Evolutionary conservation across 2,113 vertebrate genomes (phyloP), one percentile per base, ranked within the genome.

Genomic region (Misgurnus anguillicaudatus): DNA sequence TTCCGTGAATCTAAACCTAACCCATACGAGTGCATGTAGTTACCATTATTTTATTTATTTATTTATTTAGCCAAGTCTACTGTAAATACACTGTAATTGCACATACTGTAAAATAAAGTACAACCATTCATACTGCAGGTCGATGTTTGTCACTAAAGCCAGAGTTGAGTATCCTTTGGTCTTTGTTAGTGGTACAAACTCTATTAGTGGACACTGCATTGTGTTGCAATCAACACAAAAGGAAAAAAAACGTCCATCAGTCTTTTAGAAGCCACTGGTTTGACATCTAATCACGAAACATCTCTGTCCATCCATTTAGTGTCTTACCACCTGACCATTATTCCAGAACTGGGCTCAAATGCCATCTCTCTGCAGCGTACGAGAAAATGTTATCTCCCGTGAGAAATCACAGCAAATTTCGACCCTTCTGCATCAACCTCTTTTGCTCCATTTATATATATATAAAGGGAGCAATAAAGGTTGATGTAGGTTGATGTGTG

Each of bases 341-440:
- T 62, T 62, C 62, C 71, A 21, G 55, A 61, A 41, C 71, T 60
- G 39, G 9, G 60, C 24, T 75, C 42, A 76, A 76, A 76, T 76
- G 61, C 74, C 74, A 76, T 64, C 74, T 76, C 42, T 2, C 74
- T 6, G 13, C 71, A 31, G 45, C 31, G 31, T 38, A 64, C 47
- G 51, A 64, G 60, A 64, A 76, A 76, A 76, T 76, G 74, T 76
- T 76, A 76, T 76, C 60, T 76, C 74, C 74, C 74, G 4, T 5
- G 61, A 76, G 74, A 76, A 76, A 76, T 76, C 61, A 76, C 74
- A 76, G 74, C 24, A 64, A 64, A 76, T 76, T 76, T 76, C 74
- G 39, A 61, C 61, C 45, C 61, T 76, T 76, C 61, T 64, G 45
- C 74, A 76, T 76, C 72, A 75, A 62, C 57, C 72, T 62, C 58